Evolutionary conservation across 2,797 vertebrate genomes (phyloP).

Genomic region (Alca torda): DNA sequence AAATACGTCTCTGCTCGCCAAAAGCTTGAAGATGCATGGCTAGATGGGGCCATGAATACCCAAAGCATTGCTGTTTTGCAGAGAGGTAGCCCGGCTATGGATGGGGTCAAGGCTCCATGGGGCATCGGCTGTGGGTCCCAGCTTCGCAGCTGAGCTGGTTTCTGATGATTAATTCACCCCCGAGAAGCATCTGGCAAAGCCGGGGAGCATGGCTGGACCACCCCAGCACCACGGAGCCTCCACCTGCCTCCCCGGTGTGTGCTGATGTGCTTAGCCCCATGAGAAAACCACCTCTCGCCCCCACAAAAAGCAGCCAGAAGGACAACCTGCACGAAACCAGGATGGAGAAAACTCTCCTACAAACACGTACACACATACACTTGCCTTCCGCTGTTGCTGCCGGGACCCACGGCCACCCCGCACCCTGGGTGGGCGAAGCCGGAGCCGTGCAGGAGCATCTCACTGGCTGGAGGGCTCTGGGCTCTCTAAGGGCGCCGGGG

Average conservation of each 20-base stretch:
- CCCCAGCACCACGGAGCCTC: background rate
- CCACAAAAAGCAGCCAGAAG: background rate
- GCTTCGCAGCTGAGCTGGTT: accelerated
- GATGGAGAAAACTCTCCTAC: background rate
- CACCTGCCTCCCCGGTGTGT: accelerated
- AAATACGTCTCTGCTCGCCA: accelerated
- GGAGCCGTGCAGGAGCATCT: accelerated
- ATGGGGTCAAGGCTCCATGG: accelerated
- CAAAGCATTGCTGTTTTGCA: background rate
- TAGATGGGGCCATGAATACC: accelerated
- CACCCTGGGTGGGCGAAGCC: accelerated
- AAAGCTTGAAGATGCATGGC: background rate
- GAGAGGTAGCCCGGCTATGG: accelerated
- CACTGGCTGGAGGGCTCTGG: accelerated
- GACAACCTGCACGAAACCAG: accelerated
- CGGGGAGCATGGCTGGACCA: accelerated
- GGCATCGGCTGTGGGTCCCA: background rate
- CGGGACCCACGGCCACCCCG: background rate
- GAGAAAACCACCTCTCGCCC: background rate
- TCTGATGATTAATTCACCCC: background rate
- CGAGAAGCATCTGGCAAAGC: background rate
- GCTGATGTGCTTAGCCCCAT: accelerated
- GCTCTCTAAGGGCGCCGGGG: background rate
- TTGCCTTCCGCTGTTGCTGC: background rate
- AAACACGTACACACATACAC: background rate